Base-by-base conservation (phyloP, 1,140 invertebrate genomes). In the Holcopasites calliopsidis region DNA sequence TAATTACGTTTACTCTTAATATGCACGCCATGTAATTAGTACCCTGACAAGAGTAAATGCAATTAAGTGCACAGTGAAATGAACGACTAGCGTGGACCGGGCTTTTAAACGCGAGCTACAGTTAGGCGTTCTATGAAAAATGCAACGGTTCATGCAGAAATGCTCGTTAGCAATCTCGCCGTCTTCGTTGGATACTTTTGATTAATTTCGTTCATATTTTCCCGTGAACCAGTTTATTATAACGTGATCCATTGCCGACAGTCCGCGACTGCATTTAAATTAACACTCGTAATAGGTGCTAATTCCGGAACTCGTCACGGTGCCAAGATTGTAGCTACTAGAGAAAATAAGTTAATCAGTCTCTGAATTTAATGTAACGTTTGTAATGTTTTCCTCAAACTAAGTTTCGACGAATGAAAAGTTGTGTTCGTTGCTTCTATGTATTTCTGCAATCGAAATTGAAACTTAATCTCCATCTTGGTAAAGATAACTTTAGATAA, bases 1-100 rank as follows among this genome's bases (percentile, higher is more conserved):
- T 40, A 38, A 66, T 66, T 54, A 40, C 49, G 49, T 66, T 40
- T 40, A 66, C 23, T 35, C 54, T 66, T 54, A 66, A 66, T 42
- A 26, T 21, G n/a, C 11, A 38, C 23, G 8, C 21, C 33, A 23
- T 18, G 49, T 66, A 66, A 66, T 66, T 54, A 54, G 33, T 28
- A 54, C 16, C 28, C 33, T 11, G 6, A 16, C 64, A 3, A 54
- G 33, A 18, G 23, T 11, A 28, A 38, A 54, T 21, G 49, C 33
- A 40, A 31, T 54, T 38, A 52, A 13, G 10, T 23, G 13, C 10
- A 8, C 49, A 35, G 23, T 38, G 11, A 35, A 16, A 26, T 52
- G 33, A 54, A 28, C 3, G 42, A 49, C 3, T 16, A 5, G 21
- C 31, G 3, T 18, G 33, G 57, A 60, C 7, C 16, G 7, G n/a